Base-by-base conservation (phyloP, 2,888 invertebrate genomes). In the Microchrysa polita region DNA sequence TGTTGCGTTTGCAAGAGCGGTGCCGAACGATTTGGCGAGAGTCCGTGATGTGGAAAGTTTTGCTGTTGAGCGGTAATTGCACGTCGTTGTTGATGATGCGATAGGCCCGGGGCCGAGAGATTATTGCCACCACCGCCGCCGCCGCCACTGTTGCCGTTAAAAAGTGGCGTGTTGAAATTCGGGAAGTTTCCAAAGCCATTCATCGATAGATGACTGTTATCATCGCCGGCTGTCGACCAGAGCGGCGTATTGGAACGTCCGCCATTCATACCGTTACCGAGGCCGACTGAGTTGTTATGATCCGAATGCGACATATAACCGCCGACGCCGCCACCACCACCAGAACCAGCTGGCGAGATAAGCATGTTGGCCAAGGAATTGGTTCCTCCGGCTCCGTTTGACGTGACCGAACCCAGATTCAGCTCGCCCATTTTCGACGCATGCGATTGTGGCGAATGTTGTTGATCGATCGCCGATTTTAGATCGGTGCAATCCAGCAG, bases 21-120 rank as follows among this genome's bases (percentile, higher is more conserved):
- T 10, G 73, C 74, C 14, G 76, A 74, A 16, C 77, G 77, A 74
- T 78, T 78, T 67, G 78, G 77, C 23, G 78, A 78, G 12, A 78
- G 67, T 16, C 77, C 76, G 73, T 77, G 67, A 69, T 69, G 77
- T 52, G 74, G 74, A 53, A 73, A 77, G 53, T 74, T 75, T 59
- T 71, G 72, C 65, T 77, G 77, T 22, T 76, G 74, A 53, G 78
- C 74, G 5, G 75, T 77, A 53, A 76, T 76, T 20, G 76, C 76
- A 59, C 78, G 76, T 27, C 75, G 75, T 60, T 77, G 77, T 20
- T 78, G 78, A 12, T 76, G 77, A 18, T 59, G 72, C 16, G 57
- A 22, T 20, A 74, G 20, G 22, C 16, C 67, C 0, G 73, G 63
- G 14, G 74, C 63, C 2, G 74, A 67, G 40, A 34, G 55, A 27